Percentiles rank a stretch among this genome's conserved stretches.
Conservation (phyloP, 2,888 invertebrate species). For the Drosophila ustulata region DNA sequence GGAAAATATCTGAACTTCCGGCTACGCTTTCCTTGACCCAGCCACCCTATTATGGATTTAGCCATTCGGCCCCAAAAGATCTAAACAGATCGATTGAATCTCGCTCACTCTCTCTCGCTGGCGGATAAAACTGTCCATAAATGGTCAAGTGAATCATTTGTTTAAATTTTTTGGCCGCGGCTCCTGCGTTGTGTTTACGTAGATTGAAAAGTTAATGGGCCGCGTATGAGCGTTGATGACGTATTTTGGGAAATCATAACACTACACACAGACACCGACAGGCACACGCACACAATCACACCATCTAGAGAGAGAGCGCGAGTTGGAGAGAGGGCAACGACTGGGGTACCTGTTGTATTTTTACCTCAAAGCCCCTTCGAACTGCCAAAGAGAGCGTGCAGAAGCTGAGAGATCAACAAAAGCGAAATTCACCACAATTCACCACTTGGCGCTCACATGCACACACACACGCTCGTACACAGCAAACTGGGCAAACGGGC, state of each 20-base stretch:
- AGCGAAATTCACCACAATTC: slow-evolving; percentile 52
- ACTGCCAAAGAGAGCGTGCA: slow-evolving; percentile 27
- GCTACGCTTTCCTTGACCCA: slow-evolving; percentile 51
- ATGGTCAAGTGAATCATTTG: slow-evolving; percentile 79
- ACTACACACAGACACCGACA: slow-evolving; percentile 41
- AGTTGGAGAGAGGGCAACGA: slow-evolving; percentile 4
- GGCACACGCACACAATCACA: too few relatives aligned
- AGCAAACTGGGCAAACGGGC: slow-evolving; percentile 52
- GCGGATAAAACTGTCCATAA: slow-evolving; percentile 64
- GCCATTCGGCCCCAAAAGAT: slow-evolving; percentile 8
- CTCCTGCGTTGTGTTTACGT: slow-evolving; percentile 64
- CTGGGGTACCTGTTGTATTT: slow-evolving; percentile 78
- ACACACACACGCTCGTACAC: slow-evolving; percentile 8
- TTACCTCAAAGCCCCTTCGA: slow-evolving; percentile 60
- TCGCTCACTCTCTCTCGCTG: too few relatives aligned
- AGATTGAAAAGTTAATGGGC: slow-evolving; percentile 71
- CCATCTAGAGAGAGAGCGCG: not conserved
- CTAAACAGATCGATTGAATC: slow-evolving; percentile 40
- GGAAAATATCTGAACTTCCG: slow-evolving; percentile 37
- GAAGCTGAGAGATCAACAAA: slow-evolving; percentile 33
- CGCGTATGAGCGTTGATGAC: slow-evolving; percentile 65
- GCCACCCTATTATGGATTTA: slow-evolving; percentile 33
- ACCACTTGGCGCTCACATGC: slow-evolving; percentile 22
- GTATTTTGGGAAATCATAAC: slow-evolving; percentile 80
- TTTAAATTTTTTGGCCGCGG: slow-evolving; percentile 57